These are phyloP conservation scores for Micrastur ruficollis DNA, from an alignment of 2,797 vertebrate genomes.

Conservation along the genomic window DNA sequence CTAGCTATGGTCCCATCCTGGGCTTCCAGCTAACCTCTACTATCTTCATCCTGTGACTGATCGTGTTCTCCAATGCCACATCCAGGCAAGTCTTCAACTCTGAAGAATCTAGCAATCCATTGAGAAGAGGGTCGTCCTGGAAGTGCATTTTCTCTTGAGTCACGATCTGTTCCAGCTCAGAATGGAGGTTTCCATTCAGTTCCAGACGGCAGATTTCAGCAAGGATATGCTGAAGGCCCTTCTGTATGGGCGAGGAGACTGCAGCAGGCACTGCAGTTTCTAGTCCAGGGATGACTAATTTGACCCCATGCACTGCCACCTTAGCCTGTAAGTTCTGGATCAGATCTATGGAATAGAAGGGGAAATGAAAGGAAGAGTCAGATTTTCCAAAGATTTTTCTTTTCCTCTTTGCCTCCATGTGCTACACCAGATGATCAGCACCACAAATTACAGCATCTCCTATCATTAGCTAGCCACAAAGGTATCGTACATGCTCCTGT, in stretches of 20 bases:
- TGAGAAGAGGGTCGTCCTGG: conserved; percentile 83
- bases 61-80: conserved; percentile 83
- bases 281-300: conserved; percentile 82
- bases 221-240: conserved; percentile 82
- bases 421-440: background rate
- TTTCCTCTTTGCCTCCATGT: background rate
- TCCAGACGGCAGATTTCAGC: conserved; percentile 84
- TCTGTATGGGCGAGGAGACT: conserved; percentile 32
- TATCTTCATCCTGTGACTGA: conserved; percentile 82
- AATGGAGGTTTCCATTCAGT: conserved; percentile 88
- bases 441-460: background rate
- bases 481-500: background rate
- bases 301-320: conserved; percentile 82
- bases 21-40: conserved; percentile 82
- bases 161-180: conserved; percentile 86
- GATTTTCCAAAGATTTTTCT: background rate
- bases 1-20: background rate
- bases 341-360: conserved; percentile 72
- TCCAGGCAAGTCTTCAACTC: conserved; percentile 86
- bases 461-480: background rate
- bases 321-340: conserved; percentile 81
- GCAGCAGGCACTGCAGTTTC: conserved; percentile 31
- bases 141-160: conserved; percentile 82
- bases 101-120: conserved; percentile 79
- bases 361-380: background rate